phyloP scores from a whole-genome alignment of 2,797 vertebrate genomes.

The Enteromius unitaeniatus region DNA sequence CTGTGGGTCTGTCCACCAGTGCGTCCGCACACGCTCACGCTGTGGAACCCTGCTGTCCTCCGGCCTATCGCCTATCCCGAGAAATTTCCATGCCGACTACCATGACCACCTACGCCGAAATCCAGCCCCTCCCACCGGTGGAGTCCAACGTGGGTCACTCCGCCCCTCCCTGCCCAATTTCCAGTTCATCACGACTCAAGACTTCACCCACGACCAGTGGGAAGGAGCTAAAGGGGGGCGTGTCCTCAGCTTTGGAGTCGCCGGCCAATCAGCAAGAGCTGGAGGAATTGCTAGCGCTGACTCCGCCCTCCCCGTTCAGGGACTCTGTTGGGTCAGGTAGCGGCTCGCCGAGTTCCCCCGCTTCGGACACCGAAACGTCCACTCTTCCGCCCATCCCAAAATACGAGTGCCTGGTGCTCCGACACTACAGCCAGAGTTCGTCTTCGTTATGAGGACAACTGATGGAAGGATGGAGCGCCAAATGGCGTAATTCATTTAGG shows the following conservation, averaged over 20 bases:
- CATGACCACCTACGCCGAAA: conserved; percentile 92
- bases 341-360: conserved; percentile 86
- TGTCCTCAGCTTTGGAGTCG: conserved; percentile 76
- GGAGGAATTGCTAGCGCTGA: conserved; percentile 93
- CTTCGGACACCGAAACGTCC: conserved; percentile 76
- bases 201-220: conserved; percentile 70
- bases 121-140: conserved; percentile 88
- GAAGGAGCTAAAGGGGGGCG: conserved; percentile 74
- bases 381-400: conserved; percentile 85
- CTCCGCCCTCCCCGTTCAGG: conserved; percentile 96
- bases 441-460: conserved; percentile 89
- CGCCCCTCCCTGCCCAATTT: conserved; percentile 65
- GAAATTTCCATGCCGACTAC: conserved; percentile 89
- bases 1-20: conserved; percentile 2
- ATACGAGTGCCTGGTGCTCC: conserved; percentile 90
- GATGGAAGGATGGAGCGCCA: conserved; percentile 44
- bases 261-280: conserved; percentile 84
- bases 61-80: conserved; percentile 84
- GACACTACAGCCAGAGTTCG: conserved; percentile 98
- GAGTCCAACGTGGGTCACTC: conserved; percentile 81
- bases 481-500: conserved; percentile 30
- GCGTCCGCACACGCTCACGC: conserved; percentile 67
- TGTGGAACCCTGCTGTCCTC: conserved; percentile 69
- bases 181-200: conserved; percentile 66
- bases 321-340: conserved; percentile 93